phyloP scores from a whole-genome alignment of 2,113 vertebrate species.

The Sylvilagus bachmani region DNA sequence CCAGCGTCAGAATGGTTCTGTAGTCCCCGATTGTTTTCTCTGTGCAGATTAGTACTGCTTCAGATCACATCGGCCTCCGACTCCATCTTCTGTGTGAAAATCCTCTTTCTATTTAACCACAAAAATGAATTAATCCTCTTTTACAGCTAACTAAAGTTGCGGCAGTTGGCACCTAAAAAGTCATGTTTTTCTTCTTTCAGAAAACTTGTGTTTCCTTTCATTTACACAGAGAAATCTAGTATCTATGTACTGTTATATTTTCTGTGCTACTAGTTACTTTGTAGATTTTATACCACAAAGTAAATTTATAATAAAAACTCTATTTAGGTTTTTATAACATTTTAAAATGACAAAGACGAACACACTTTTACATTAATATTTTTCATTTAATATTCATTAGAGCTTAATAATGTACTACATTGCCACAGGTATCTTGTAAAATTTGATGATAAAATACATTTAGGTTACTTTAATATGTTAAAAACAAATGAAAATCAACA shows the following conservation, averaged over 20 bases:
- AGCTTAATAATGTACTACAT: slow-evolving; percentile 7
- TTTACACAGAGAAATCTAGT: slow-evolving; percentile 53
- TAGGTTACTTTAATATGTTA: not conserved
- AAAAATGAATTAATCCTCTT: not conserved
- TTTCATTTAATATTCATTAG: slow-evolving; percentile 28
- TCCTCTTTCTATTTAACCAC: slow-evolving; percentile 9
- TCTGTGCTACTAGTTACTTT: not conserved
- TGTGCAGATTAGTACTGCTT: slow-evolving; percentile 80
- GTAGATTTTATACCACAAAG: slow-evolving; percentile 43
- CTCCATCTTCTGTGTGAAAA: slow-evolving; percentile 87
- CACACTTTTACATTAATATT: not conserved
- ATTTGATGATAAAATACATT: slow-evolving; percentile 37
- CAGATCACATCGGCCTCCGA: slow-evolving; percentile 74
- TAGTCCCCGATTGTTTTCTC: slow-evolving; percentile 71
- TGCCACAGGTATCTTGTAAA: slow-evolving; percentile 16
- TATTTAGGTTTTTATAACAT: slow-evolving; percentile 32
- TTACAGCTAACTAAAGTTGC: not conserved
- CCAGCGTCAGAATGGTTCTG: not conserved
- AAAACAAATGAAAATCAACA: slow-evolving; percentile 30
- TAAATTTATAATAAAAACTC: slow-evolving; percentile 59
- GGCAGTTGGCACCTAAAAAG: slow-evolving; percentile 36
- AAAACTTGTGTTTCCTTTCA: slow-evolving; percentile 53
- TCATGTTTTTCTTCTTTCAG: slow-evolving; percentile 2
- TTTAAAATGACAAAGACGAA: slow-evolving; percentile 19
- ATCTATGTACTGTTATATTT: slow-evolving; percentile 26